Percentiles rank a stretch among this genome's conserved stretches.
Evolutionary conservation across 2,797 vertebrate species (phyloP).

Genomic region (Menidia menidia): DNA sequence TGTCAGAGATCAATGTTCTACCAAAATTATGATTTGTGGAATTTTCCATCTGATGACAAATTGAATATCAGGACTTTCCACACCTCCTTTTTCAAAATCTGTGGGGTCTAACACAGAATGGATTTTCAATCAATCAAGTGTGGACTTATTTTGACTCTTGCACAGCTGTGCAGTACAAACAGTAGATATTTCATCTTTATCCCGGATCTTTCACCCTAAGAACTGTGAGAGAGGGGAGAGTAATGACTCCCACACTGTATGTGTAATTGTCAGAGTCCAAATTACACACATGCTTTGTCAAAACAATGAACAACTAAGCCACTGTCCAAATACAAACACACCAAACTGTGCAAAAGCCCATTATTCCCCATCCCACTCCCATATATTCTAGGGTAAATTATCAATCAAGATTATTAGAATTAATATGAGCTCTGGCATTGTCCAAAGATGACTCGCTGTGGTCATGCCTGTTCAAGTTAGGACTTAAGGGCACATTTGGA

Average conservation of each 20-base stretch:
- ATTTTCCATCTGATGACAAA: background rate
- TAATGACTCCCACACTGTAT: conserved; percentile 3
- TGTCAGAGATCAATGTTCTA: background rate
- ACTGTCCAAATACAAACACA: conserved; percentile 3
- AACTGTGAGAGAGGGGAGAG: background rate
- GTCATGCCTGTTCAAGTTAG: conserved; percentile 29
- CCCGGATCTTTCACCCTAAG: background rate
- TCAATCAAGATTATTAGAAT: background rate
- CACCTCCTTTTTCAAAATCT: background rate
- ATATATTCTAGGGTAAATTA: background rate
- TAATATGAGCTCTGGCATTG: conserved; percentile 60
- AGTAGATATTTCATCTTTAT: background rate
- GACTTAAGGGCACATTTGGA: conserved; percentile 60
- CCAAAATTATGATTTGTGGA: background rate
- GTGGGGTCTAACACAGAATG: background rate
- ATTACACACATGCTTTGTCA: conserved; percentile 13
- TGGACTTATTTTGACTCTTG: conserved; percentile 2
- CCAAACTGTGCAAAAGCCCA: background rate
- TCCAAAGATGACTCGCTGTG: conserved; percentile 36
- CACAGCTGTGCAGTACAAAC: background rate
- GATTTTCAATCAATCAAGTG: conserved; percentile 22
- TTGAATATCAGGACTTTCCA: background rate
- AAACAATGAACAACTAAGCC: conserved; percentile 21
- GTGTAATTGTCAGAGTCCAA: conserved; percentile 7
- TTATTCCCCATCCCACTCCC: background rate